Evolutionary conservation across 2,797 vertebrate genomes (phyloP), one percentile per base, ranked within the genome.

Genomic region (Hypotaenidia philippensis): DNA sequence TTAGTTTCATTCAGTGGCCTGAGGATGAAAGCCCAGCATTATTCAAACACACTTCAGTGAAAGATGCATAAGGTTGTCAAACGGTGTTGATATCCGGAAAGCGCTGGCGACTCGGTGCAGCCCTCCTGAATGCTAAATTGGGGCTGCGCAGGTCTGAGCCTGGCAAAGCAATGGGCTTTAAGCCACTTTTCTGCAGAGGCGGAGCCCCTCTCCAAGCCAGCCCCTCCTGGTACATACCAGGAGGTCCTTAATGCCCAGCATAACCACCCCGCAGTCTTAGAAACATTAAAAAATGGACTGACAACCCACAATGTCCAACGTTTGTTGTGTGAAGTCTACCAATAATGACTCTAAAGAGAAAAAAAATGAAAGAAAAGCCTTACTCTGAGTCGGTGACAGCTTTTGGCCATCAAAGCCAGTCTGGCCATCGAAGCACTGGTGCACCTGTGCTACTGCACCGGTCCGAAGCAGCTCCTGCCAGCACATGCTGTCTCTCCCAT

Each of bases 61-160:
- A 91, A 96, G 80, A 95, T 94, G 85, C 83, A 90, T 36, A 94
- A 64, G 40, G 47, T 45, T 94, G 81, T 94, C 87, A 77, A 96
- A 95, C 3, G 6, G 40, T 9, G 8, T 55, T 45, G 81, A 53
- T 87, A 72, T 68, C 60, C 91, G 87, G 53, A 85, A 90, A 92
- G 45, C 7, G 2, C 65, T 89, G 60, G 68, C 5, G 31, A 70
- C 25, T 47, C 11, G 2, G 59, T 65, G 50, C 50, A 84, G 91
- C 77, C 87, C 41, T 75, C 34, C 71, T 63, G 38, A 53, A 53
- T 31, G 44, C 25, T 70, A 53, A 77, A 55, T 65, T 3, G 0
- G 26, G 66, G 66, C 32, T 61, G 41, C 8, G 1, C 34, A 70
- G 31, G 52, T 88, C 76, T 14, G 32, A 78, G 66, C 29, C 63